These are phyloP conservation scores for Pectinophora gossypiella DNA, from an alignment of 1,140 invertebrate species.

Conservation along the genomic window DNA sequence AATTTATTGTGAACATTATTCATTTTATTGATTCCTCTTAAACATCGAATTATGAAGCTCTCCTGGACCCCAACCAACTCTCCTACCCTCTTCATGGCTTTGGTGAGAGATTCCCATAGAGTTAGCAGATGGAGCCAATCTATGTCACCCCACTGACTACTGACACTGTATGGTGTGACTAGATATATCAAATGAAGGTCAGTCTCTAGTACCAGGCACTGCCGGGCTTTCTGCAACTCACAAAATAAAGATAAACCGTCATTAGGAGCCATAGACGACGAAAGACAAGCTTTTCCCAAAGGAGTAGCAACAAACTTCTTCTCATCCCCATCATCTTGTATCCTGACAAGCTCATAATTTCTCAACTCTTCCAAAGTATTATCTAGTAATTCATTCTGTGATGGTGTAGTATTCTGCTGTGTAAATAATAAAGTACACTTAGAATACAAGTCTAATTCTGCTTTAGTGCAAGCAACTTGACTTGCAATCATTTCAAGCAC, in stretches of 20 bases:
- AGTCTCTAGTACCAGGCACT: constrained; percentile 93
- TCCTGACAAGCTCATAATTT: constrained; percentile 77
- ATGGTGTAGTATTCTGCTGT: constrained; percentile 33
- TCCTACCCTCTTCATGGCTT: constrained; percentile 89
- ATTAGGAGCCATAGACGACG: constrained; percentile 93
- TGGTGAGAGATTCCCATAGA: constrained; percentile 89
- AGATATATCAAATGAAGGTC: constrained; percentile 97
- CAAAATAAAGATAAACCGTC: constrained; percentile 92
- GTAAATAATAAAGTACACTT: constrained; percentile 83
- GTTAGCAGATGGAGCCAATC: constrained; percentile 93
- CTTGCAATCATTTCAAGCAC: constrained; percentile 91
- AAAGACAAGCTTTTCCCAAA: constrained; percentile 93
- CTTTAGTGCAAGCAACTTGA: constrained; percentile 83
- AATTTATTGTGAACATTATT: constrained; percentile 75
- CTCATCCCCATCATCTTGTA: constrained; percentile 68
- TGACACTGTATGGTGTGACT: constrained; percentile 90
- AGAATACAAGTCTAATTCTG: constrained; percentile 87
- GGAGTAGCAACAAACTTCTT: constrained; percentile 86
- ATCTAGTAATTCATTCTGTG: constrained; percentile 47
- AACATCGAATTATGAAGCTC: constrained; percentile 87
- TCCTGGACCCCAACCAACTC: constrained; percentile 94
- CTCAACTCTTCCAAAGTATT: constrained; percentile 65
- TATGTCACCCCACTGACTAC: constrained; percentile 85
- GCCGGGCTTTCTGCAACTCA: constrained; percentile 93
- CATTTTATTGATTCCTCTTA: constrained; percentile 81